Evolutionary conservation across 2,888 invertebrate genomes (phyloP).

Genomic region (Drosophila testacea): DNA sequence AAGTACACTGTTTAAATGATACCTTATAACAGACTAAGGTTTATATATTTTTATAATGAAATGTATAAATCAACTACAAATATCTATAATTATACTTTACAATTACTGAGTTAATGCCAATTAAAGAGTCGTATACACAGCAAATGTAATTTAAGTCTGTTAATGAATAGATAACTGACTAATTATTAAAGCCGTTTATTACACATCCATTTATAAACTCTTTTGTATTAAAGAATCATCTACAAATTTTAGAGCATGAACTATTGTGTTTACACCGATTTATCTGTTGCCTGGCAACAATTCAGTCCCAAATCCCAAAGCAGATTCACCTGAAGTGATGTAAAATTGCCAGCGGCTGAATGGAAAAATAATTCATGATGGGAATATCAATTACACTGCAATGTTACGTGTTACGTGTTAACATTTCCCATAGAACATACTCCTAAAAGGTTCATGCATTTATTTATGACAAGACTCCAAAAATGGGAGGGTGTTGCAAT

Average conservation of each 20-base stretch:
- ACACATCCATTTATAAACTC: too few species aligned
- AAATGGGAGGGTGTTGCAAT: neutral
- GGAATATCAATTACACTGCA: constrained; percentile 75
- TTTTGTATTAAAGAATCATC: neutral
- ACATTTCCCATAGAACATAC: constrained; percentile 39
- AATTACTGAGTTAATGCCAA: neutral
- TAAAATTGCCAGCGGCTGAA: neutral
- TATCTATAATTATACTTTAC: too few species aligned
- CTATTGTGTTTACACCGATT: neutral
- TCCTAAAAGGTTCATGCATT: constrained; percentile 67
- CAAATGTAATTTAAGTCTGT: neutral
- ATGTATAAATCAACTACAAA: too few species aligned
- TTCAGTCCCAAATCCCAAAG: neutral
- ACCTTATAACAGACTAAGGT: too few species aligned
- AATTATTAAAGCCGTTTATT: too few species aligned
- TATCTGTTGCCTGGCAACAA: neutral
- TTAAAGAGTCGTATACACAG: neutral
- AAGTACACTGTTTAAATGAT: too few species aligned
- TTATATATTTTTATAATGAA: too few species aligned
- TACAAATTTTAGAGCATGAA: neutral
- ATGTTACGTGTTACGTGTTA: constrained; percentile 55
- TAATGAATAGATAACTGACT: neutral
- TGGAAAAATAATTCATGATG: constrained; percentile 21
- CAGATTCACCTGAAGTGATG: neutral
- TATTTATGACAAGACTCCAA: constrained; percentile 63